Conservation (phyloP, 2,888 invertebrate genomes). For the Cremastinae sp. region DNA sequence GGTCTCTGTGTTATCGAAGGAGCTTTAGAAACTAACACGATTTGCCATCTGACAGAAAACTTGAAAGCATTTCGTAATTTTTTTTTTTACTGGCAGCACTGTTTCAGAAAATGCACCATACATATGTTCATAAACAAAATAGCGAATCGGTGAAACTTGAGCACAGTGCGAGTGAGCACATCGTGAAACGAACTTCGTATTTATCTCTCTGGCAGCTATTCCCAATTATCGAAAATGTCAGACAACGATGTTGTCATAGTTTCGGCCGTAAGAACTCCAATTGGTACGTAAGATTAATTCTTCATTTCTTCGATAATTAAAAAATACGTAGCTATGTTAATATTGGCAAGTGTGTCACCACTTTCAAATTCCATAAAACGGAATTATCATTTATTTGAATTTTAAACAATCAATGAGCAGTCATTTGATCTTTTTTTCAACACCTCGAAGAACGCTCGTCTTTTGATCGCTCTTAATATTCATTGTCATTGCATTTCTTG, state of each 20-base stretch:
- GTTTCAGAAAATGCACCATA: too few relatives aligned
- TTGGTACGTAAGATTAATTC: constrained; percentile 83
- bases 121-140: too few relatives aligned
- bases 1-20: too few relatives aligned
- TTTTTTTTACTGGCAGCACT: too few relatives aligned
- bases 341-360: constrained; percentile 44
- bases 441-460: neutral
- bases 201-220: too few relatives aligned
- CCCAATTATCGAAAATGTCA: constrained; percentile 71
- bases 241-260: constrained; percentile 85
- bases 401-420: constrained; percentile 5
- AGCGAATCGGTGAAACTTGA: too few relatives aligned
- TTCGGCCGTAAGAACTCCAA: constrained; percentile 91
- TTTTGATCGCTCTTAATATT: neutral
- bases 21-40: too few relatives aligned
- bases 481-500: neutral
- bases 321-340: neutral
- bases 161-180: too few relatives aligned
- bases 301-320: neutral
- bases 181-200: too few relatives aligned
- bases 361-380: constrained; percentile 54
- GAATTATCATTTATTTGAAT: neutral
- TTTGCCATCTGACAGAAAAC: too few relatives aligned
- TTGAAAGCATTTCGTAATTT: too few relatives aligned
- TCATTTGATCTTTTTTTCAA: neutral